Evolutionary conservation across 2,113 vertebrate species (phyloP), one percentile per base, ranked within the genome.

Genomic region (Hydropotes inermis): DNA sequence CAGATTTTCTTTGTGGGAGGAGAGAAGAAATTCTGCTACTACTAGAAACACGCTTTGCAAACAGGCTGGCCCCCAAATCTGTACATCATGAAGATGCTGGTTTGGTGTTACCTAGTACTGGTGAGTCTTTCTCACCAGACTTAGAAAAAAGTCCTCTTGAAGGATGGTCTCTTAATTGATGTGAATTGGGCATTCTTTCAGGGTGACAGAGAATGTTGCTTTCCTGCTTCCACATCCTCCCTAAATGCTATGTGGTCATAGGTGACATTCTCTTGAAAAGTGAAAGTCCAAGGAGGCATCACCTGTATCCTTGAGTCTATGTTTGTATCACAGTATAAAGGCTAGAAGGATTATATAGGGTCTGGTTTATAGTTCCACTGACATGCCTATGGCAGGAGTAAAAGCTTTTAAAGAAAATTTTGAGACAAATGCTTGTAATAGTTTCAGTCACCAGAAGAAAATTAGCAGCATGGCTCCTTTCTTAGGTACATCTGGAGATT

Each of bases 401-500:
- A 84, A 30, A 14, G 76, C 15, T 95, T 84, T 50, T 23, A 82
- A 28, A 70, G 67, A 54, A n/a, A 79, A 39, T 50, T 57, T 86
- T 87, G 84, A 95, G 90, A 90, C 52, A 54, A 64, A 74, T 85
- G 57, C 21, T 87, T 84, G 76, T 58, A 54, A 57, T 21, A 95
- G 61, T 47, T 82, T 50, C 13, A 57, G 57, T 92, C 78, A 85
- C 6, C 89, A 70, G 60, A n/a, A 95, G 92, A 96, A 96, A 90
- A 96, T 23, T 85, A 95, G 87, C 67, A 61, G n/a, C 28, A 58
- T 5, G 25, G 52, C 13, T 96, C 28, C 39, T 78, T 45, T 70
- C 58, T 96, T 61, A 83, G 85, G 83, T 89, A 45, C 2, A 36
- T 23, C 33, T 30, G 82, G 28, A 87, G 50, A 79, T 25, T 76